Percentiles rank a stretch among this genome's conserved stretches.
Conservation (phyloP, 2,888 invertebrate species). For the Apodemia duryi region DNA sequence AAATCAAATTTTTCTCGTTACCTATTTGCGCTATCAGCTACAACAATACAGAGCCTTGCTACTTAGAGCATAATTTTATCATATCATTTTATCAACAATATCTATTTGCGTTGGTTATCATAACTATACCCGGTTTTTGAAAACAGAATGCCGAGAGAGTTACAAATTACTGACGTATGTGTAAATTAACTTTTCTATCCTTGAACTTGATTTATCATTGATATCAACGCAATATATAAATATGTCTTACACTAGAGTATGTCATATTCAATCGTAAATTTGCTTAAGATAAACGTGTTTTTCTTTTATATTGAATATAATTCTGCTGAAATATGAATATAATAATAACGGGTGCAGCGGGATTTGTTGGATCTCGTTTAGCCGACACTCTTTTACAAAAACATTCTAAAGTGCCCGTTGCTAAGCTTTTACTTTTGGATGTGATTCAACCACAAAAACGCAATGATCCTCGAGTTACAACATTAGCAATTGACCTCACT, state of each 20-base stretch:
- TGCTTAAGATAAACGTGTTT: neutral
- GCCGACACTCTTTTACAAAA: conserved; percentile 41
- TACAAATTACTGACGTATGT: too few species aligned
- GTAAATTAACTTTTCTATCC: neutral
- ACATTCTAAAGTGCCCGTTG: conserved; percentile 38
- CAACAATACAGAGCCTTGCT: too few species aligned
- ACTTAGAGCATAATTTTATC: too few species aligned
- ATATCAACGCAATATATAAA: neutral
- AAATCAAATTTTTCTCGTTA: too few species aligned
- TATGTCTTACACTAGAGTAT: neutral
- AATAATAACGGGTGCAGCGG: conserved; percentile 57
- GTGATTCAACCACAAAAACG: neutral
- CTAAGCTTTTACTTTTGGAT: conserved; percentile 17
- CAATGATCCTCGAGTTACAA: conserved; percentile 1
- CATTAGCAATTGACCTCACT: neutral
- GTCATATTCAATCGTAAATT: neutral
- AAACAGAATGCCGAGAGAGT: too few species aligned
- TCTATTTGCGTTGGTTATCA: too few species aligned
- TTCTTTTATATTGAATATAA: neutral
- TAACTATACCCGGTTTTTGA: too few species aligned
- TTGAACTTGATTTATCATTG: neutral
- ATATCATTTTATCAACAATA: too few species aligned
- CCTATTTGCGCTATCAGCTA: too few species aligned
- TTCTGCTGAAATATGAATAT: conserved; percentile 43
- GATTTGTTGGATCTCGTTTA: conserved; percentile 50